Base-by-base conservation (phyloP, 2,113 vertebrate species). In the Shinisaurus crocodilurus region DNA sequence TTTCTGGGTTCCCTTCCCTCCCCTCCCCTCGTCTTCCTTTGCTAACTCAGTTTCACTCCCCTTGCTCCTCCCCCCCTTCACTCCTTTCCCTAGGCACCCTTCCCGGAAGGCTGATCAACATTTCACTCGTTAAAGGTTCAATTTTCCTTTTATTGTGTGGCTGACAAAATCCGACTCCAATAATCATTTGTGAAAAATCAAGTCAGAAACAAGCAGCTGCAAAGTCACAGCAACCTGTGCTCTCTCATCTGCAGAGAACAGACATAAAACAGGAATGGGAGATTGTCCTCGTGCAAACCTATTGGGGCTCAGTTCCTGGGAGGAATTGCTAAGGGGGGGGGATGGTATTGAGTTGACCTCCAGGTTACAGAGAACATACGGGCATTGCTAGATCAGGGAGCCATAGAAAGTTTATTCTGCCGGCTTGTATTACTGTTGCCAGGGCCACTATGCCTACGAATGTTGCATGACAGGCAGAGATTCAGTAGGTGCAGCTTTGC, bases 101-200 rank as follows among this genome's bases (percentile, higher is more conserved):
- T 95, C 94, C 77, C 43, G 80, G 76, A 88, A 82, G 87, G n/a
- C 92, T 60, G 90, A 91, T 91, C 72, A 96, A 91, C 91, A 87
- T 92, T 57, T 67, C 75, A 92, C 93, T 92, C 87, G 94, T 81
- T 96, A 95, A 96, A 95, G 91, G 93, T 94, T 97, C 95, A 92
- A 48, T 96, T 97, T 96, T 95, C 94, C 89, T 92, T 96, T 96
- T 93, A 92, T 96, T 94, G 93, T 91, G 92, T 92, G 82, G 95
- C 93, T 96, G 95, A 96, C 94, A 95, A 94, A 94, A 93, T 88
- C 96, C 86, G 93, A 93, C 63, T 92, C 92, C 67, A 54, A 85
- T 97, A 97, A 97, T 97, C 95, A 95, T 94, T 94, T 93, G 94
- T 95, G 97, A 97, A 95, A 97, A 96, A 97, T 97, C 92, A 96